Percentiles rank a stretch among this genome's conserved stretches.
These are phyloP conservation scores for Alligator mississippiensis DNA, from an alignment of 2,113 vertebrate species.

Conservation along the genomic window DNA sequence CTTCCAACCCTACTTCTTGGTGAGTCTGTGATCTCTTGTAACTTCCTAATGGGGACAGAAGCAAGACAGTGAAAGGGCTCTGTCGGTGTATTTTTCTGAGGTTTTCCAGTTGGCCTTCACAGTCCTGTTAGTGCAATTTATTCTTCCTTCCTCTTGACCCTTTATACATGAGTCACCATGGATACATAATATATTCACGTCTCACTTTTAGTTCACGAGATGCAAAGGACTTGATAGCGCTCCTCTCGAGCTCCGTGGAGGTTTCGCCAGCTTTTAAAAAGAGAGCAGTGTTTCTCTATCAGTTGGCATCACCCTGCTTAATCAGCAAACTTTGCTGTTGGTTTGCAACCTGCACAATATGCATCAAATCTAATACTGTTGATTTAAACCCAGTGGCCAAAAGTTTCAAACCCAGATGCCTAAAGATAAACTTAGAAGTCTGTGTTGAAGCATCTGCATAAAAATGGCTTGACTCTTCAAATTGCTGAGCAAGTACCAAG, in stretches of 20 bases:
- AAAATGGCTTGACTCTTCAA: too few species aligned
- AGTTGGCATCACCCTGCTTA: slow-evolving; percentile 3
- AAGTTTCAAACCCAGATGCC: too few species aligned
- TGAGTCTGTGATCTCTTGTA: neutral
- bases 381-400: slow-evolving; percentile 22
- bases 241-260: neutral
- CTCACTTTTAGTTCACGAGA: slow-evolving; percentile 41
- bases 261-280: neutral
- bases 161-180: slow-evolving; percentile 67
- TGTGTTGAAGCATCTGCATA: too few species aligned
- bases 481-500: too few species aligned
- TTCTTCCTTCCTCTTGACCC: slow-evolving; percentile 58
- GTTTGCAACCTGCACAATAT: neutral
- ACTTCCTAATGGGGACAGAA: neutral
- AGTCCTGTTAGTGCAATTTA: slow-evolving; percentile 34
- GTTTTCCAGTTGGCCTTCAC: slow-evolving; percentile 1
- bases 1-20: too few species aligned
- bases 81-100: slow-evolving; percentile 52
- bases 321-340: slow-evolving; percentile 30
- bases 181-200: slow-evolving; percentile 28
- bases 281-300: neutral
- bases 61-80: neutral
- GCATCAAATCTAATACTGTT: neutral
- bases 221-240: slow-evolving; percentile 57
- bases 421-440: too few species aligned